A percentile compares a stretch with the other conserved stretches of the same genome.
phyloP scores from a whole-genome alignment of 2,113 vertebrate species.

The zebrafish (Danio rerio) region DNA sequence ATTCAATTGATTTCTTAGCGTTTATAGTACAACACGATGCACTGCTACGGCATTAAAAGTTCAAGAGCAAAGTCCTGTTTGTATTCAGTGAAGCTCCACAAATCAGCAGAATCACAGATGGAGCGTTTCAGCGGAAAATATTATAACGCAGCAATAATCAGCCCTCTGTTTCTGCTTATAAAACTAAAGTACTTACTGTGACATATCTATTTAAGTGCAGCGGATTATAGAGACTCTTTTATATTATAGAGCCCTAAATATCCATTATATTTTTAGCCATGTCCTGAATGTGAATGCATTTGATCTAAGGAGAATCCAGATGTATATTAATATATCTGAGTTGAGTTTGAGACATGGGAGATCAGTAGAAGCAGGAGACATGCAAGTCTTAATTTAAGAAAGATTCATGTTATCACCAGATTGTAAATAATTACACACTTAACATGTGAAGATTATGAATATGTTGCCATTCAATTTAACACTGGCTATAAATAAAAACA shows the following conservation, averaged over 20 bases:
- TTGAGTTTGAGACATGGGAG: not conserved
- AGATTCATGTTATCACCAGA: not conserved
- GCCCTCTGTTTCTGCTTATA: not conserved
- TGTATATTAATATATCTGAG: not conserved
- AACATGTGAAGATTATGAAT: too few relatives aligned
- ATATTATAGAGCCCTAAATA: too few relatives aligned
- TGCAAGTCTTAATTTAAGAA: not conserved
- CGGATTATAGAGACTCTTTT: not conserved
- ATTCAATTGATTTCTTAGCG: not conserved
- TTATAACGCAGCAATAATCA: not conserved
- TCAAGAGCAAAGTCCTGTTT: not conserved
- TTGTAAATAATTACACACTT: too few relatives aligned
- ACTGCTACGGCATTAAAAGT: not conserved
- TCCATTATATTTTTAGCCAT: too few relatives aligned
- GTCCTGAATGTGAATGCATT: too few relatives aligned
- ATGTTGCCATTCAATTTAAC: too few relatives aligned
- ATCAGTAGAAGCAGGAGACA: not conserved
- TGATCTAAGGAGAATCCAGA: too few relatives aligned
- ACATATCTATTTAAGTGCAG: not conserved
- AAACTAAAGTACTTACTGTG: not conserved
- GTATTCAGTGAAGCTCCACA: not conserved
- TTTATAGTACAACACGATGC: not conserved
- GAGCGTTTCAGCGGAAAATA: not conserved
- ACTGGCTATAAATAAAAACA: too few relatives aligned
- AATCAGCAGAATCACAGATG: not conserved